Percentiles rank a stretch among this genome's conserved stretches.
phyloP scores from a whole-genome alignment of 2,113 vertebrate genomes.

The Halichoerus grypus region DNA sequence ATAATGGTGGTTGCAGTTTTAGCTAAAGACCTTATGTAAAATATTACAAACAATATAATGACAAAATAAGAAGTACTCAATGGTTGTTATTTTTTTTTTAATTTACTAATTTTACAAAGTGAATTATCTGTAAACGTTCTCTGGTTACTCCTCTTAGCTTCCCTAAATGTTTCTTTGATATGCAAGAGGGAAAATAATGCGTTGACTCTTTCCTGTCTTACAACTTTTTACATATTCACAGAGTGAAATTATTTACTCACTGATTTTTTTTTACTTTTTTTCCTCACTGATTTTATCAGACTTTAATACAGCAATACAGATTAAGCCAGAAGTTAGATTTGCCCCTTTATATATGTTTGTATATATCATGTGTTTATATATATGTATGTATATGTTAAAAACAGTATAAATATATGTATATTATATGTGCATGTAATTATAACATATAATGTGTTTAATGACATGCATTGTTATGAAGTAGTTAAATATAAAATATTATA shows the following conservation, averaged over 20 bases:
- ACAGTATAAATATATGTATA: background rate
- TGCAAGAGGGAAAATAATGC: background rate
- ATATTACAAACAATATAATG: background rate
- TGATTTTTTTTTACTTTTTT: constrained; percentile 1
- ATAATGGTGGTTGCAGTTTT: background rate
- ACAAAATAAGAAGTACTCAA: background rate
- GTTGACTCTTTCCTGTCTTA: background rate
- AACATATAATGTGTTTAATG: background rate
- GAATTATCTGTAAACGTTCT: background rate
- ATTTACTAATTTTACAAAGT: background rate
- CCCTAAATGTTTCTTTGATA: background rate
- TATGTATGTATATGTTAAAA: background rate
- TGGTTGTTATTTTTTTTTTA: background rate
- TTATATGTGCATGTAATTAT: background rate
- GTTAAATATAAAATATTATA: background rate
- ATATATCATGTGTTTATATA: background rate
- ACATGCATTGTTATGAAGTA: background rate
- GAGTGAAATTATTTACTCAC: constrained; percentile 31
- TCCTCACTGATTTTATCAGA: background rate
- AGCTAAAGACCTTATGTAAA: background rate
- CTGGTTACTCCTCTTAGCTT: background rate
- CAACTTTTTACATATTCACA: background rate
- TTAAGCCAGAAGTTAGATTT: constrained; percentile 49
- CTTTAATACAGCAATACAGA: background rate
- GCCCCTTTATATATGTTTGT: background rate